Percentiles rank a stretch among this genome's conserved stretches.
Evolutionary conservation across 2,797 vertebrate species (phyloP).

Genomic region (Perodicticus potto): DNA sequence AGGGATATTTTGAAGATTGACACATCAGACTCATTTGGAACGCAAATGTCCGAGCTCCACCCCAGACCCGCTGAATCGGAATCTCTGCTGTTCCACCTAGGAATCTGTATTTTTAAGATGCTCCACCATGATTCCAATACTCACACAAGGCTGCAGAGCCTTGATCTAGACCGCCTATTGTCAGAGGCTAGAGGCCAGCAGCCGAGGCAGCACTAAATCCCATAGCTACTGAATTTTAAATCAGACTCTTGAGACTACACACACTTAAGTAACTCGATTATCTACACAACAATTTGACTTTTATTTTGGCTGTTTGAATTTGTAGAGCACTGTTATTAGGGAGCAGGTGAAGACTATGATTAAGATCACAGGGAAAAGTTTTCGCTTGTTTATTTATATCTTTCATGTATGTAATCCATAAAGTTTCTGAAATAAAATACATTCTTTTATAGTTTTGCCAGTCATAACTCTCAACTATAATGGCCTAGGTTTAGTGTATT

Average conservation of each 20-base stretch:
- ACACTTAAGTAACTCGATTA: not conserved
- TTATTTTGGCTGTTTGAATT: not conserved
- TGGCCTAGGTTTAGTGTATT: not conserved
- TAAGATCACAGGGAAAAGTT: not conserved
- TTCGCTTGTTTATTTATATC: not conserved
- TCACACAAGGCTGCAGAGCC: not conserved
- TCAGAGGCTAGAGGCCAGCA: not conserved
- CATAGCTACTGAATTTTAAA: not conserved
- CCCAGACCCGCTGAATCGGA: not conserved
- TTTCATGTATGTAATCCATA: not conserved
- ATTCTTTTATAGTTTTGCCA: not conserved
- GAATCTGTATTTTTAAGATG: not conserved
- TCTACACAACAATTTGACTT: slow-evolving; percentile 6
- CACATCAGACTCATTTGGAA: not conserved
- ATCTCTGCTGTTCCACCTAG: not conserved
- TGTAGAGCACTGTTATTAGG: not conserved
- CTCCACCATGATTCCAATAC: not conserved
- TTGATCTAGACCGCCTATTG: not conserved
- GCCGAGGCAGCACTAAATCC: not conserved
- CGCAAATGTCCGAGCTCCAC: not conserved
- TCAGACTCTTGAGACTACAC: not conserved
- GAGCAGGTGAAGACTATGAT: not conserved
- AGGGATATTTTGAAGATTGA: not conserved
- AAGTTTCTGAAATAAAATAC: slow-evolving; percentile 19
- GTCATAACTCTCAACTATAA: not conserved